A percentile compares a stretch with the other conserved stretches of the same genome.
phyloP scores from a whole-genome alignment of 2,113 vertebrate species.

The Sinocyclocheilus maitianheensis region DNA sequence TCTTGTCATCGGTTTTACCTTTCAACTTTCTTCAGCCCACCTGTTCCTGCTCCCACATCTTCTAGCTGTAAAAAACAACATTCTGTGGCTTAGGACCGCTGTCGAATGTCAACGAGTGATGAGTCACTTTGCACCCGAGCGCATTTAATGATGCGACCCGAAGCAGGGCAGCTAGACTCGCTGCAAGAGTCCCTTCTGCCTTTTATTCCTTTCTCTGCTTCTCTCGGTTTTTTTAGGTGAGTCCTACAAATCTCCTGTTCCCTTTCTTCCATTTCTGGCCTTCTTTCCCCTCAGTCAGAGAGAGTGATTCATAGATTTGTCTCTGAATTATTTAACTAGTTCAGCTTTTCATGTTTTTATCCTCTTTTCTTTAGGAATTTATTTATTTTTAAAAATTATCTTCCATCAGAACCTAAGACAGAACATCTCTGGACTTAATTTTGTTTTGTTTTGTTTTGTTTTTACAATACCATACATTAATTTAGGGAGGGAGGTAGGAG shows the following conservation, averaged over 20 bases:
- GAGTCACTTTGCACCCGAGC: constrained; percentile 59
- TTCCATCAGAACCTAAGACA: not conserved
- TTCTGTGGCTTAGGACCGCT: constrained; percentile 40
- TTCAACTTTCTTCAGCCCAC: not conserved
- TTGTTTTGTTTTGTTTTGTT: no score
- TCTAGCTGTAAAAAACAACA: constrained; percentile 53
- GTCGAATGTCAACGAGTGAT: constrained; percentile 61
- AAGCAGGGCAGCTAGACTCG: constrained; percentile 11
- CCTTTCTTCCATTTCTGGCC: not conserved
- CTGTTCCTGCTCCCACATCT: constrained; percentile 43
- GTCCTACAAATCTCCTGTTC: not conserved
- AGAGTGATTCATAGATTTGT: constrained; percentile 17
- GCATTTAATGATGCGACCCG: constrained; percentile 51
- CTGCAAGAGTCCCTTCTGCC: not conserved
- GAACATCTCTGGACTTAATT: not conserved
- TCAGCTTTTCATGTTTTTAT: not conserved
- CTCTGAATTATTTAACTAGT: constrained; percentile 12
- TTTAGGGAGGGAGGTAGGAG: no score
- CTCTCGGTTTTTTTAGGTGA: not conserved
- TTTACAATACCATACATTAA: no score
- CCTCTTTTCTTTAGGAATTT: not conserved
- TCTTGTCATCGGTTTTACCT: not conserved
- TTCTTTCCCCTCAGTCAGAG: not conserved
- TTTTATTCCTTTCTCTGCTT: not conserved
- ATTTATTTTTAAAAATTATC: not conserved